A percentile compares a stretch with the other conserved stretches of the same genome.
These are phyloP conservation scores for Euthynnus affinis DNA, from an alignment of 2,797 vertebrate genomes.

Conservation along the genomic window DNA sequence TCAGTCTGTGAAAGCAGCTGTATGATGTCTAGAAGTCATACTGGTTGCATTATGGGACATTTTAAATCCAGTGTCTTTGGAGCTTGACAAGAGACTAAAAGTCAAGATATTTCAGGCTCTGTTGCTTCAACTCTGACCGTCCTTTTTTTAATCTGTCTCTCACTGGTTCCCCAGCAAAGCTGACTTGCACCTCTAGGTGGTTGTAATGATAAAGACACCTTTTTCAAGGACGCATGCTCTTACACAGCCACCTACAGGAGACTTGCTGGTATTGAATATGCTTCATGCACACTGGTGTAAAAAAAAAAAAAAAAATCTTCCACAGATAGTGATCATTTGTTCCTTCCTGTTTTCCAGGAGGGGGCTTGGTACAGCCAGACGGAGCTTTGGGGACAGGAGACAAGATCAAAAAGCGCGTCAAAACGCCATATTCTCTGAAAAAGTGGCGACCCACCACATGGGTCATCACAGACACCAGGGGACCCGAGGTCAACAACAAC, in stretches of 20 bases:
- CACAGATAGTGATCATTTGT: conserved; percentile 20
- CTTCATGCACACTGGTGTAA: conserved; percentile 10
- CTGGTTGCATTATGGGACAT: conserved; percentile 16
- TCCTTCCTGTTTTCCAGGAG: conserved; percentile 80
- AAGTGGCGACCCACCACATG: conserved; percentile 98
- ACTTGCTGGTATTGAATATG: not conserved
- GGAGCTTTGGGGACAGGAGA: conserved; percentile 91
- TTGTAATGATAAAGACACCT: too few species aligned
- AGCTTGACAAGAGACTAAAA: not conserved
- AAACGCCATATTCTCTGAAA: conserved; percentile 98
- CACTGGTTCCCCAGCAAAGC: not conserved
- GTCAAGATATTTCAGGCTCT: not conserved
- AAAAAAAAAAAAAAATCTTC: too few species aligned
- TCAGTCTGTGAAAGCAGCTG: not conserved
- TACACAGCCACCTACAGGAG: not conserved
- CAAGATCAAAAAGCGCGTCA: conserved; percentile 98
- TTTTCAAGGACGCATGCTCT: not conserved
- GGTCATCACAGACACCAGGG: conserved; percentile 94
- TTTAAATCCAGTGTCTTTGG: not conserved
- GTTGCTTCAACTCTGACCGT: not conserved
- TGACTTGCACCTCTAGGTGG: not conserved
- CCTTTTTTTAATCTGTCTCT: not conserved
- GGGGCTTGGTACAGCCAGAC: conserved; percentile 85
- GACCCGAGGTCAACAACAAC: conserved; percentile 92
- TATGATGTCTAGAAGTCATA: too few species aligned